Base-by-base conservation (phyloP, 2,797 vertebrate genomes). In the Sibirionetta formosa region DNA sequence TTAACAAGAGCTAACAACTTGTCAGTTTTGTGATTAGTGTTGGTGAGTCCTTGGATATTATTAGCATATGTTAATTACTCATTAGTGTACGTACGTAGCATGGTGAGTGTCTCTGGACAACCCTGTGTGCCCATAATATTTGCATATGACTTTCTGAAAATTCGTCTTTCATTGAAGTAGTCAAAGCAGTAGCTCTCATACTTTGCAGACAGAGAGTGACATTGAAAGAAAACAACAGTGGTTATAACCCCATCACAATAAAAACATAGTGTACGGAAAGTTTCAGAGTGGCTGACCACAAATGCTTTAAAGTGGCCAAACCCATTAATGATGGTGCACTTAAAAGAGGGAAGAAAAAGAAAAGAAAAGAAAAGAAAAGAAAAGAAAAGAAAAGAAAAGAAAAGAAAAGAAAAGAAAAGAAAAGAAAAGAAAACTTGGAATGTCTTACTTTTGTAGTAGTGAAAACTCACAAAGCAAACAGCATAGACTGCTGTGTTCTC, bases 61-160 rank as follows among this genome's bases (percentile, higher is more conserved):
- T 90, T 84, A 95, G 9, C 54, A 63, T 94, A 84, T 69, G 80
- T 86, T 86, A 92, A 94, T 95, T 92, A 70, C 70, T 95, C 46
- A 76, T 82, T 84, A 94, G 77, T 72, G 5, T 63, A 56, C 17
- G 9, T 94, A 66, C 73, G 56, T 58, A 84, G n/a, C 12, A 8
- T 82, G 23, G 40, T 54, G 70, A 88, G 58, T 56, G 50, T 86
- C 84, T 90, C 89, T 80, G 82, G 64, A 69, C 81, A 13, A 27
- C n/a, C 5, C 0, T 88, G 29, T 53, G 46, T 88, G 33, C 46
- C 65, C 42, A 16, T 72, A 54, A 58, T 82, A 88, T 93, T 94
- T 96, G 58, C 80, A 69, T 90, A 83, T 36, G 54, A 88, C 42
- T 76, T 95, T 88, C 46, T 82, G 46, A 86, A 78, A 82, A 75